Percentiles rank a stretch among this genome's conserved stretches.
Evolutionary conservation across 2,113 vertebrate genomes (phyloP).

Genomic region (Varanus komodoensis): DNA sequence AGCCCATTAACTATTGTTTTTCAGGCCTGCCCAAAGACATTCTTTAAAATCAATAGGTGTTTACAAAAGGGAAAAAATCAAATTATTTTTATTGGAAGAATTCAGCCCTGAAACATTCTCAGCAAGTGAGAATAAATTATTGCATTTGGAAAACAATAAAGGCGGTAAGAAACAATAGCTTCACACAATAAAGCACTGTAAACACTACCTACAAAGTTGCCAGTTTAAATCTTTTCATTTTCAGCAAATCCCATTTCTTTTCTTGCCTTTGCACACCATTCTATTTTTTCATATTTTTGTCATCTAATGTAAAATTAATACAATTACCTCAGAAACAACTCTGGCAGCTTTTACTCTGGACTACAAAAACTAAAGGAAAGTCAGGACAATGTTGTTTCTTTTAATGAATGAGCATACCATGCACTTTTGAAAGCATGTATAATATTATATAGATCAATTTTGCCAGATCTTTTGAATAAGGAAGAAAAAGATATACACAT

Average conservation of each 20-base stretch:
- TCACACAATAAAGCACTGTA: not conserved
- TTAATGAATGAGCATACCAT: not conserved
- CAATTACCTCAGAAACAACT: not conserved
- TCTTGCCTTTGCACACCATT: not conserved
- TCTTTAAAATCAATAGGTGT: not conserved
- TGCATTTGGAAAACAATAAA: not conserved
- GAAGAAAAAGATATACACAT: not conserved
- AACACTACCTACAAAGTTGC: not conserved
- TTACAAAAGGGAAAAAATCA: slow-evolving; percentile 6
- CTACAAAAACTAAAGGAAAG: not conserved
- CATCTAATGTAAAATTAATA: not conserved
- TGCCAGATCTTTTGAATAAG: not conserved
- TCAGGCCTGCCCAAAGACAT: not conserved
- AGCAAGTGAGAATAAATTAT: not conserved
- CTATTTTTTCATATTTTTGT: not conserved
- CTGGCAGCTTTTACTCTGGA: not conserved
- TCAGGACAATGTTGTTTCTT: not conserved
- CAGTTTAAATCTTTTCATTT: not conserved
- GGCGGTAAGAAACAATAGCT: not conserved
- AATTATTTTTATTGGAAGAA: not conserved
- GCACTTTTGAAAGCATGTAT: not conserved
- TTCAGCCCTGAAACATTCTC: not conserved
- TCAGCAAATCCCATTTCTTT: not conserved
- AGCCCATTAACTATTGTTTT: not conserved
- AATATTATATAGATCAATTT: not conserved